Conservation (phyloP, 2,888 invertebrate species). For the Euclidia mi region DNA sequence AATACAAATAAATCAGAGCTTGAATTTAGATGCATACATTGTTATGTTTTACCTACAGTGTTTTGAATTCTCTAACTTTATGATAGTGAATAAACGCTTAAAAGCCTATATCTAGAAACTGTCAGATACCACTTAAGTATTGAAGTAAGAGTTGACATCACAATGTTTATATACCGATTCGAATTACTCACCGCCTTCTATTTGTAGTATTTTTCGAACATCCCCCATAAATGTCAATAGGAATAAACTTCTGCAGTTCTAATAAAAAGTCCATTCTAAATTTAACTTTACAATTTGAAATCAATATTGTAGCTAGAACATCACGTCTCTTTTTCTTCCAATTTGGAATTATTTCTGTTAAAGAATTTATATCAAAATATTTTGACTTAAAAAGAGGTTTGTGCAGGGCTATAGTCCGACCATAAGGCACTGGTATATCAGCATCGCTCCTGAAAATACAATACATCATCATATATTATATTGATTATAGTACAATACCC, state of each 20-base stretch:
- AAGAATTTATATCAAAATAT: conserved; percentile 23
- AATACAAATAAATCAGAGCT: conserved; percentile 11
- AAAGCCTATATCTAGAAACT: no score
- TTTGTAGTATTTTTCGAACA: conserved; percentile 79
- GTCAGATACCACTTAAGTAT: no score
- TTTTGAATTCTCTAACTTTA: no score
- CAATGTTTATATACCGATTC: no score
- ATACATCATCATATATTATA: not conserved
- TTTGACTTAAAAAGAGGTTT: conserved; percentile 32
- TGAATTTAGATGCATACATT: not conserved
- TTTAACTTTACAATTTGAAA: conserved; percentile 89
- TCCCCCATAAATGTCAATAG: conserved; percentile 89
- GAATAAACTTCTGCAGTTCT: conserved; percentile 90
- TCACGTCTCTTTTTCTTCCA: conserved; percentile 83
- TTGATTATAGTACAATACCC: no score
- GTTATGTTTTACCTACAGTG: no score
- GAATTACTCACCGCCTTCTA: conserved; percentile 13
- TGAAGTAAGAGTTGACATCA: no score
- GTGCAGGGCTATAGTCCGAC: conserved; percentile 83
- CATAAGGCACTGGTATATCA: conserved; percentile 92
- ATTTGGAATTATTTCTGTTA: conserved; percentile 67
- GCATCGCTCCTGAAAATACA: conserved; percentile 88
- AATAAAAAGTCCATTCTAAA: conserved; percentile 87
- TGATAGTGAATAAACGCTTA: no score
- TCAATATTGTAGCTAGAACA: conserved; percentile 87